These are phyloP conservation scores for Oncorhynchus kisutch DNA, from an alignment of 2,113 vertebrate genomes.

Conservation along the genomic window DNA sequence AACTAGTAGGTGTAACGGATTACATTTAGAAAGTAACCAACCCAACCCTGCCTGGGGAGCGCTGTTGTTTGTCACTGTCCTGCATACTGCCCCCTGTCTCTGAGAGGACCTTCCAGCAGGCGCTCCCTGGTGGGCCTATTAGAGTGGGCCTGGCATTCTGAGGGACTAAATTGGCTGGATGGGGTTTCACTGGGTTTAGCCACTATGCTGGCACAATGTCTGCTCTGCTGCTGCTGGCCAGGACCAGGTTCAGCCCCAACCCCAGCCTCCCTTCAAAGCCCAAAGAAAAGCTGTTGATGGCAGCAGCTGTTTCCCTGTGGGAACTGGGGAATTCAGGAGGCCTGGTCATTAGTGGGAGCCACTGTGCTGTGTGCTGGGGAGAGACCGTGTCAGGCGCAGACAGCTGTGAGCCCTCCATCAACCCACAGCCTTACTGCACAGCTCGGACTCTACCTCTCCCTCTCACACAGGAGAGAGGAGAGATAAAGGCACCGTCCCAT, in stretches of 20 bases:
- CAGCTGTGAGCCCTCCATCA: slow-evolving; percentile 63
- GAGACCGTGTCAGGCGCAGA: slow-evolving; percentile 43
- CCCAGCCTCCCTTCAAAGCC: slow-evolving; percentile 68
- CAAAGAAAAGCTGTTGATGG: slow-evolving; percentile 56
- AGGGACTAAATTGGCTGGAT: slow-evolving; percentile 73
- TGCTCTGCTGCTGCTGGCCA: slow-evolving; percentile 55
- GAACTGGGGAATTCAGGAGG: slow-evolving; percentile 60
- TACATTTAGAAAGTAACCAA: neutral
- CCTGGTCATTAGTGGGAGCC: slow-evolving; percentile 74
- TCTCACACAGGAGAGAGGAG: neutral
- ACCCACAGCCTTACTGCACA: slow-evolving; percentile 38
- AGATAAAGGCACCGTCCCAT: slow-evolving; percentile 20
- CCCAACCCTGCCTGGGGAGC: neutral
- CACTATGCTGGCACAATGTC: slow-evolving; percentile 72
- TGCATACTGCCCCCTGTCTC: slow-evolving; percentile 38
- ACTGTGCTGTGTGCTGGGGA: slow-evolving; percentile 55
- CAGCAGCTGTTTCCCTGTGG: slow-evolving; percentile 73
- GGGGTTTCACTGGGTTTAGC: slow-evolving; percentile 73
- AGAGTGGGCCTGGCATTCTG: slow-evolving; percentile 65
- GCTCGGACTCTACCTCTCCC: slow-evolving; percentile 10
- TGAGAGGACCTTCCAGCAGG: slow-evolving; percentile 54
- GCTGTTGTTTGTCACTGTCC: neutral
- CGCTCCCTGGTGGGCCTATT: slow-evolving; percentile 72
- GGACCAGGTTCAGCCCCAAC: slow-evolving; percentile 40
- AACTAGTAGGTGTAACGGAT: neutral